Evolutionary conservation across 2,113 vertebrate species (phyloP).

Genomic region (Mus spicilegus): DNA sequence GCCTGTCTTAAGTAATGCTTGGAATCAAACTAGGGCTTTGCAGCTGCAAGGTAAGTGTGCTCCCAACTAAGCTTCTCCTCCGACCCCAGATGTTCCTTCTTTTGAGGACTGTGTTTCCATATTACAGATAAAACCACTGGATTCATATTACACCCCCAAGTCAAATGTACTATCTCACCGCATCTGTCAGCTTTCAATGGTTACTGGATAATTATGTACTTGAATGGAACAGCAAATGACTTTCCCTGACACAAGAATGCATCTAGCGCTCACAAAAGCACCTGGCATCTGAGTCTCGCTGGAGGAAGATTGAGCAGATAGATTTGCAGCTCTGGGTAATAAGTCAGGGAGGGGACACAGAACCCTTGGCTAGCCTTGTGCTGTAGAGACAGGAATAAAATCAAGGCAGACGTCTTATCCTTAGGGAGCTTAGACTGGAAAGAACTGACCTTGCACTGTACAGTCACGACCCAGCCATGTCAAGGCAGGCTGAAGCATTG

Average conservation of each 20-base stretch:
- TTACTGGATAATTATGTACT: not conserved
- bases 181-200: not conserved
- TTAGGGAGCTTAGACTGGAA: not conserved
- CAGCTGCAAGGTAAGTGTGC: not conserved
- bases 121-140: not conserved
- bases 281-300: not conserved
- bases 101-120: not conserved
- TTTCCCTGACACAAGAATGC: not conserved
- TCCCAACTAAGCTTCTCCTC: not conserved
- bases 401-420: not conserved
- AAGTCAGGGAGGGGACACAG: not conserved
- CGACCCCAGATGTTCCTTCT: not conserved
- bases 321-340: not conserved
- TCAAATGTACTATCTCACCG: not conserved
- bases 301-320: not conserved
- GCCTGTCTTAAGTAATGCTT: not conserved
- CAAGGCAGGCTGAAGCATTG: not conserved
- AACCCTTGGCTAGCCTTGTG: too few species aligned
- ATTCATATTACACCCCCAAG: not conserved
- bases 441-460: not conserved
- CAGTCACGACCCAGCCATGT: not conserved
- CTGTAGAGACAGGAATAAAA: not conserved
- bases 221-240: not conserved
- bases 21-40: not conserved
- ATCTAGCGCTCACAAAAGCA: not conserved